Conservation (phyloP, 2,888 invertebrate genomes). For the Drosophila subsilvestris region DNA sequence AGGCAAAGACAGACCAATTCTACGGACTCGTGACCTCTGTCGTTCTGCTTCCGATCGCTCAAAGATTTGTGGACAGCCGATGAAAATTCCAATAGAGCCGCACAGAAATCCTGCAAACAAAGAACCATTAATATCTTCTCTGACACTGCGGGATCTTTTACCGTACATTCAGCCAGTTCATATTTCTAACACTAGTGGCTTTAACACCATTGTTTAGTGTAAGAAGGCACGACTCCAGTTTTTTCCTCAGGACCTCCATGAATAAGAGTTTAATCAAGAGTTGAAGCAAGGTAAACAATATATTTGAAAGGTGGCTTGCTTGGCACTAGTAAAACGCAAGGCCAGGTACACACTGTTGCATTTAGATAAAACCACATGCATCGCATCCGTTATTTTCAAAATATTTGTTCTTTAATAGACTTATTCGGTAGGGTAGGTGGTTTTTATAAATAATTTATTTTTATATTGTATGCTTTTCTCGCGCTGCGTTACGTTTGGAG, state of each 20-base stretch:
- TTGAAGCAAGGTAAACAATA: constrained; percentile 22
- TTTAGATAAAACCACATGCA: background rate
- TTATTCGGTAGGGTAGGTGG: no score
- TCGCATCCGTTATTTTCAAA: no score
- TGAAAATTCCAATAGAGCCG: constrained; percentile 73
- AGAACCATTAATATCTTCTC: constrained; percentile 10
- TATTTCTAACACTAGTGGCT: constrained; percentile 43
- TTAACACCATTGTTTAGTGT: constrained; percentile 23
- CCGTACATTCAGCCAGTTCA: constrained; percentile 78
- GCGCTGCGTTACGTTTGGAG: no score
- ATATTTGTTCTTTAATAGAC: no score
- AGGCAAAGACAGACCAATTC: constrained; percentile 80
- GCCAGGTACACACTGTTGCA: background rate
- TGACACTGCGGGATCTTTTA: background rate
- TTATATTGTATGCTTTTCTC: no score
- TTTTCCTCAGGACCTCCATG: constrained; percentile 48
- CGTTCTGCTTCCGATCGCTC: constrained; percentile 23
- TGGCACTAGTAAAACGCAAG: background rate
- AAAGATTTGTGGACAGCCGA: constrained; percentile 72
- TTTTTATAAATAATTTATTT: no score
- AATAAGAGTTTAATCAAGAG: background rate
- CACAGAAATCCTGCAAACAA: constrained; percentile 77
- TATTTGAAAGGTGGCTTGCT: constrained; percentile 33
- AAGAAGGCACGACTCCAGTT: constrained; percentile 49
- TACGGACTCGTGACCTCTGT: constrained; percentile 30